phyloP scores from a whole-genome alignment of 2,888 invertebrate genomes.

The Trichopria drosophilae region DNA sequence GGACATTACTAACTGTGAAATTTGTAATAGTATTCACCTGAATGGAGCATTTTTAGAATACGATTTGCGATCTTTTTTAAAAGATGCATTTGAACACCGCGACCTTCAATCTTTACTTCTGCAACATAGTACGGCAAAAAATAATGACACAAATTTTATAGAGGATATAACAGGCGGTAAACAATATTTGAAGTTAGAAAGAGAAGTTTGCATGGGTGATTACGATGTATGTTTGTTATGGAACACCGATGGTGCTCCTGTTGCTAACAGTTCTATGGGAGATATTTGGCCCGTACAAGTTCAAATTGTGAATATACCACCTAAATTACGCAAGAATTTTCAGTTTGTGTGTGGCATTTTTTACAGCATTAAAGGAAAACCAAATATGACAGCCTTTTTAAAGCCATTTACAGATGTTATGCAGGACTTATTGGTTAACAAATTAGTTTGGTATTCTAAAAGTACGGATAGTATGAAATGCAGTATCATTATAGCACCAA shows the following conservation, averaged over 20 bases:
- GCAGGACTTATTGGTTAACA: conserved; percentile 2
- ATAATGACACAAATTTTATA: not conserved
- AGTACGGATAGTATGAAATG: not conserved
- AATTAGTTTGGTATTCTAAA: conserved; percentile 2
- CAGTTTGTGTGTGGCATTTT: conserved; percentile 13
- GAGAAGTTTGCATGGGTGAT: not conserved
- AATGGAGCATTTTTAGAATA: not conserved
- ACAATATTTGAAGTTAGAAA: not conserved
- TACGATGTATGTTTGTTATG: not conserved
- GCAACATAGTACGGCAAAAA: not conserved
- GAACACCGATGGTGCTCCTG: not conserved
- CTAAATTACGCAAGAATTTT: conserved; percentile 3
- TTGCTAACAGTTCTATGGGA: not conserved
- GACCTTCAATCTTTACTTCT: not conserved
- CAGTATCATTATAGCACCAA: conserved; percentile 3
- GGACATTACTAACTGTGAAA: not conserved
- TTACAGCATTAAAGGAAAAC: conserved; percentile 10
- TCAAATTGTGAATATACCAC: conserved; percentile 17
- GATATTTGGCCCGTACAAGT: conserved; percentile 22
- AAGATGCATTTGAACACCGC: not conserved
- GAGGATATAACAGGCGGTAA: not conserved
- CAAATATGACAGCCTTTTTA: conserved; percentile 16
- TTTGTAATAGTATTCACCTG: not conserved
- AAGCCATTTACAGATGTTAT: conserved; percentile 11
- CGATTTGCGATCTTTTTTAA: not conserved